Percentiles rank a stretch among this genome's conserved stretches.
These are phyloP conservation scores for Melinaea marsaeus DNA, from an alignment of 2,888 invertebrate species.

Conservation along the genomic window DNA sequence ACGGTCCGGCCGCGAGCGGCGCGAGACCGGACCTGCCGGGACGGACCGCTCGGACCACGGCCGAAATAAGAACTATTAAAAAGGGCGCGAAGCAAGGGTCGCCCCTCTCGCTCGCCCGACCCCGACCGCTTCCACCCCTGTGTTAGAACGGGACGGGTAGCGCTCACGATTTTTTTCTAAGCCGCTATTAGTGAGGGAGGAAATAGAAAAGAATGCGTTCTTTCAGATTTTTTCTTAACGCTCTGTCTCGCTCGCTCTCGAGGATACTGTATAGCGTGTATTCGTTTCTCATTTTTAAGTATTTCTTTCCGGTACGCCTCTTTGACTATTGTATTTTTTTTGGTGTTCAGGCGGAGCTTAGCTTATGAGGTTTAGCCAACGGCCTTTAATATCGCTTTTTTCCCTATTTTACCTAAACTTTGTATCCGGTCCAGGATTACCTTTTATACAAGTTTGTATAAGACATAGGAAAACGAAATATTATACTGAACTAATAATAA, in stretches of 20 bases:
- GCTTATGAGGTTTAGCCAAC: slow-evolving; percentile 66
- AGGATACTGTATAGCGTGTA: slow-evolving; percentile 41
- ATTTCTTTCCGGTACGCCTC: slow-evolving; percentile 73
- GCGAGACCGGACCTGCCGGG: slow-evolving; percentile 39
- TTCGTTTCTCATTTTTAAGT: slow-evolving; percentile 57
- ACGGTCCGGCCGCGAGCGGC: slow-evolving; percentile 45
- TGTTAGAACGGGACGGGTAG: slow-evolving; percentile 67
- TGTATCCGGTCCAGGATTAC: not conserved
- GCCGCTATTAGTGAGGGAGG: slow-evolving; percentile 74
- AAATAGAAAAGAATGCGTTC: slow-evolving; percentile 76
- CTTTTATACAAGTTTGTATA: not conserved
- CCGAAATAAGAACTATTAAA: slow-evolving; percentile 73
- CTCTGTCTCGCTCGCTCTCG: slow-evolving; percentile 62
- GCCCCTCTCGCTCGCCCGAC: slow-evolving; percentile 70
- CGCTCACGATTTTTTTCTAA: slow-evolving; percentile 72
- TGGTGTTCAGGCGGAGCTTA: slow-evolving; percentile 71
- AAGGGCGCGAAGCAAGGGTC: slow-evolving; percentile 62
- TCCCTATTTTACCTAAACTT: slow-evolving; percentile 41
- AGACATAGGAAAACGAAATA: not conserved
- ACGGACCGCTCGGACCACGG: slow-evolving; percentile 67
- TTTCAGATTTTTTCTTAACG: slow-evolving; percentile 74
- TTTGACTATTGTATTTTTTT: slow-evolving; percentile 66
- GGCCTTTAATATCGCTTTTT: slow-evolving; percentile 56
- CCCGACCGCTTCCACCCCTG: slow-evolving; percentile 60
- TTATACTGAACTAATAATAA: not conserved